These are phyloP conservation scores for Lanistes nyassanus DNA, from an alignment of 1,140 invertebrate genomes.

Conservation along the genomic window DNA sequence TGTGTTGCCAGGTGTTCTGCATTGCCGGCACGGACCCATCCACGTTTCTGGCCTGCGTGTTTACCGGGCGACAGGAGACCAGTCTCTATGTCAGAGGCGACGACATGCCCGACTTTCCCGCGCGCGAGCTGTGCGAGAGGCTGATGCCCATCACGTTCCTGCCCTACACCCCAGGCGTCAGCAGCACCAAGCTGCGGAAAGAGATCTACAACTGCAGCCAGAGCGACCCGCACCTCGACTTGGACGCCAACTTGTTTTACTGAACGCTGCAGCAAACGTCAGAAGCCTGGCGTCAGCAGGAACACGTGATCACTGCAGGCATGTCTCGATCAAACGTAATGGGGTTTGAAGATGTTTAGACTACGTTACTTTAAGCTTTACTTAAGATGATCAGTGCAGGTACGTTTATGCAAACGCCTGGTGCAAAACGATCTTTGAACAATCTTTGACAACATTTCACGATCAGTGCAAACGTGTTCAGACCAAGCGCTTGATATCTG, in stretches of 20 bases:
- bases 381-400: too few species aligned
- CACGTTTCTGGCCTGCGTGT: constrained; percentile 54
- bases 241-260: constrained; percentile 25
- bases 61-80: constrained; percentile 39
- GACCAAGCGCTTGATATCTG: too few species aligned
- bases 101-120: constrained; percentile 62
- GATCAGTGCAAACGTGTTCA: too few species aligned
- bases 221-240: constrained; percentile 18
- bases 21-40: constrained; percentile 59
- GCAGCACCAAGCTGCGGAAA: constrained; percentile 55
- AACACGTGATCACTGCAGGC: background rate
- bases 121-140: constrained; percentile 52
- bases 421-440: too few species aligned
- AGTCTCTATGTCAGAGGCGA: constrained; percentile 61
- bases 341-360: background rate
- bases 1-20: constrained; percentile 55
- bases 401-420: too few species aligned
- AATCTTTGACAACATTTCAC: too few species aligned
- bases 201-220: constrained; percentile 40
- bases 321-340: background rate
- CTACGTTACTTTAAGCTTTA: background rate
- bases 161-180: constrained; percentile 60
- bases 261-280: background rate
- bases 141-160: constrained; percentile 59
- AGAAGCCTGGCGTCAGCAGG: background rate